These are phyloP conservation scores for Agrochola litura DNA, from an alignment of 2,888 invertebrate genomes.

Conservation along the genomic window DNA sequence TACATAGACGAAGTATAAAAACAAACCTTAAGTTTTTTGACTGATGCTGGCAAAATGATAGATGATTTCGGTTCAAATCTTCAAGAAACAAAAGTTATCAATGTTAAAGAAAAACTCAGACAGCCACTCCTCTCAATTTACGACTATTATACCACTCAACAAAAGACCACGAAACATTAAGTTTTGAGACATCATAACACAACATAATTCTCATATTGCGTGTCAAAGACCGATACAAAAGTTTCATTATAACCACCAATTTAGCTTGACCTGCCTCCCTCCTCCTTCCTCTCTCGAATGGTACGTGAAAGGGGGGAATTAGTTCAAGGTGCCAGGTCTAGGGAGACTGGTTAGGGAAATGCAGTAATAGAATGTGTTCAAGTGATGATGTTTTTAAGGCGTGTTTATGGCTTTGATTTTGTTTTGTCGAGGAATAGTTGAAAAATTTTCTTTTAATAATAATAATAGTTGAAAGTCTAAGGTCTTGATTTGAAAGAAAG, in stretches of 20 bases:
- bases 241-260: slow-evolving; percentile 61
- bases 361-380: slow-evolving; percentile 71
- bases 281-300: slow-evolving; percentile 8
- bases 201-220: slow-evolving; percentile 86
- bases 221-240: slow-evolving; percentile 79
- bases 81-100: slow-evolving; percentile 24
- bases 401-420: slow-evolving; percentile 70
- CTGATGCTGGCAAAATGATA: neutral
- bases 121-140: slow-evolving; percentile 60
- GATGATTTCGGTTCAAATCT: slow-evolving; percentile 3
- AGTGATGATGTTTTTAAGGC: slow-evolving; percentile 73
- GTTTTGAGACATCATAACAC: slow-evolving; percentile 76
- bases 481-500: neutral
- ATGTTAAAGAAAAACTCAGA: slow-evolving; percentile 28
- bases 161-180: slow-evolving; percentile 74
- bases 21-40: neutral
- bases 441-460: neutral
- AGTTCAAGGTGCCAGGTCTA: slow-evolving; percentile 57
- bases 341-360: slow-evolving; percentile 62
- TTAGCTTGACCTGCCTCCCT: slow-evolving; percentile 53
- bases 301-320: slow-evolving; percentile 21
- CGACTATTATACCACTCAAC: slow-evolving; percentile 68
- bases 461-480: too few relatives aligned
- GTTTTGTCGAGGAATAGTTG: slow-evolving; percentile 40
- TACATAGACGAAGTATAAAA: neutral